Conservation (phyloP, 2,797 vertebrate species). For the Pangasius larnaudii region DNA sequence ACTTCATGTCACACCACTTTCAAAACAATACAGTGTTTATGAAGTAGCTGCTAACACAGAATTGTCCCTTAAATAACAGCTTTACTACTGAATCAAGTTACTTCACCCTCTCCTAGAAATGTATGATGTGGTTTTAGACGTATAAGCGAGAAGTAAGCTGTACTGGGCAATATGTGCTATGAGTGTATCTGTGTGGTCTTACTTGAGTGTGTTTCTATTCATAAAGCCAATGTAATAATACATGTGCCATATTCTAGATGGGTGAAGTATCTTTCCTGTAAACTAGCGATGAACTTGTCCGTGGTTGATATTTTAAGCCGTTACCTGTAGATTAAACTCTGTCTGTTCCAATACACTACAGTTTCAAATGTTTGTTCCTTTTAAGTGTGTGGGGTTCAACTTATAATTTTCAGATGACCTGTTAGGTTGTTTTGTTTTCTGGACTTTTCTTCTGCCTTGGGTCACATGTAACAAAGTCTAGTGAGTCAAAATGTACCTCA, state of each 20-base stretch:
- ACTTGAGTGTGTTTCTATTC: conserved; percentile 64
- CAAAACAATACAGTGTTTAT: conserved; percentile 3
- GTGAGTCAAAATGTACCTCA: not conserved
- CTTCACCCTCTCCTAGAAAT: conserved; percentile 56
- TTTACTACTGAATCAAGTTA: conserved; percentile 56
- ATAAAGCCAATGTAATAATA: conserved; percentile 62
- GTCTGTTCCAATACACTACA: conserved; percentile 55
- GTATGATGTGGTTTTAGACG: conserved; percentile 55
- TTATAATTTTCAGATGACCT: conserved; percentile 35
- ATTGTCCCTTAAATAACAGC: conserved; percentile 53
- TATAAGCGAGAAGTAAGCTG: conserved; percentile 51
- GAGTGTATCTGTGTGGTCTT: conserved; percentile 54
- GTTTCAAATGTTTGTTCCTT: conserved; percentile 27
- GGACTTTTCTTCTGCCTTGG: conserved; percentile 39
- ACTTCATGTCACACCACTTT: not conserved
- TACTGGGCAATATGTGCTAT: conserved; percentile 48
- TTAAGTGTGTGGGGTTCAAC: conserved; percentile 21
- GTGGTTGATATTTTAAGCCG: conserved; percentile 57
- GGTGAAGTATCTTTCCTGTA: conserved; percentile 66
- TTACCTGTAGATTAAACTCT: conserved; percentile 60
- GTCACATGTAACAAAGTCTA: conserved; percentile 18
- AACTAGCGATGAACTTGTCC: conserved; percentile 70
- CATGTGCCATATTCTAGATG: conserved; percentile 75
- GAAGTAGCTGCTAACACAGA: conserved; percentile 67
- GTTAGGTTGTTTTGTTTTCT: conserved; percentile 26